Base-by-base conservation (phyloP, 2,888 invertebrate genomes). In the Mamestra brassicae region DNA sequence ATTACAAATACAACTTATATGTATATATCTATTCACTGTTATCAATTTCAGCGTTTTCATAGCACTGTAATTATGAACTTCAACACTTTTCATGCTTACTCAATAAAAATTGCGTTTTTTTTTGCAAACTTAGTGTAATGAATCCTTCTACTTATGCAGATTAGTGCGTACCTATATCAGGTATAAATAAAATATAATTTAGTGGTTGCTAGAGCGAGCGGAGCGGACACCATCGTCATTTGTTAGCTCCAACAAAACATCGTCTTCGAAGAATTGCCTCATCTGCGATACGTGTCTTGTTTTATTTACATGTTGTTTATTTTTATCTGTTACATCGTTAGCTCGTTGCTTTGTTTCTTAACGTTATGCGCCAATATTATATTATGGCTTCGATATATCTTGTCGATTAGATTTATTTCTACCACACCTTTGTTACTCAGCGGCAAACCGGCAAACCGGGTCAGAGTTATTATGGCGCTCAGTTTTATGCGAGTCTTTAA, bases 231-330 rank as follows among this genome's bases (percentile, higher is more conserved):
- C 78, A 50, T 71, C 78, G 78, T 87, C 86, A 89, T 90, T 90
- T 90, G 85, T 90, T 86, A 88, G 75, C 72, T 63, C 67, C 66
- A 80, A 90, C 88, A 87, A 90, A 90, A 87, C 89, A 87, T 81
- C 81, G 81, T 45, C 83, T 92, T 92, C 92, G 86, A 80, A 90
- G 92, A 92, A 92, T 88, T 87, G 88, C 88, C 89, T 87, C 88
- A 88, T 87, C 87, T 83, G 85, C 76, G 66, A 83, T 73, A 76
- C 73, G 71, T 81, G 88, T 90, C 85, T 89, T 91, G 87, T 89
- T 91, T 91, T 90, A 90, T 90, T 91, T 90, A 86, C 87, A 85
- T 84, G 83, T 85, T 88, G 85, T 83, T 88, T 81, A 85, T 87
- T 89, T 91, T 90, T 89, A 86, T 88, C 85, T 87, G 83, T 80